These are phyloP conservation scores for Argyrosomus japonicus DNA, from an alignment of 2,113 vertebrate species.

Conservation along the genomic window DNA sequence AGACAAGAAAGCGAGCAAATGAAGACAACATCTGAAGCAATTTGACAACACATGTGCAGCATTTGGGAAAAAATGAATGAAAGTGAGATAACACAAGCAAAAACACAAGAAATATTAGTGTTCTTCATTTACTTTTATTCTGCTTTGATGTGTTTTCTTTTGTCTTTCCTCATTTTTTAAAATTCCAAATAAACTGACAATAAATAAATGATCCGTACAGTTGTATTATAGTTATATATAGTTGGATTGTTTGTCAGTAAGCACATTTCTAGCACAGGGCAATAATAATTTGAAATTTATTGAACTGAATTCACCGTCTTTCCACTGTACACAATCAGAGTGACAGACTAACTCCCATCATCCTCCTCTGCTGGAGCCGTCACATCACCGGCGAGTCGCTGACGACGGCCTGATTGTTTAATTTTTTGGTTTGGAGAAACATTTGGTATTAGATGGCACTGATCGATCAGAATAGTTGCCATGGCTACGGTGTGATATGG, in stretches of 20 bases:
- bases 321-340: background rate
- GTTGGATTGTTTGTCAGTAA: background rate
- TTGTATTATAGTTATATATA: no score
- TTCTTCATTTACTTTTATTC: no score
- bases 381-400: background rate
- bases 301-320: background rate
- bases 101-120: background rate
- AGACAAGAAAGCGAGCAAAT: background rate
- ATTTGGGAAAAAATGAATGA: background rate
- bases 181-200: background rate
- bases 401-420: conserved; percentile 56
- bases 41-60: background rate
- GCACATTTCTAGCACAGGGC: background rate
- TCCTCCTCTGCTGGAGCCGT: conserved; percentile 31
- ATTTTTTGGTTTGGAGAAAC: conserved; percentile 81
- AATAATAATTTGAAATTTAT: background rate
- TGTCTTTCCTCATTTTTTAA: background rate
- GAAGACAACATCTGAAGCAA: background rate
- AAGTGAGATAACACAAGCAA: background rate
- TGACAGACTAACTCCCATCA: conserved; percentile 15
- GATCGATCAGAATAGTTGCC: conserved; percentile 94
- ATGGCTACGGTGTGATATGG: conserved; percentile 76
- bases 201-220: background rate
- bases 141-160: no score
- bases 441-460: conserved; percentile 90